These are phyloP conservation scores for Rhizomys pruinosus DNA, from an alignment of 2,113 vertebrate species.

Conservation along the genomic window DNA sequence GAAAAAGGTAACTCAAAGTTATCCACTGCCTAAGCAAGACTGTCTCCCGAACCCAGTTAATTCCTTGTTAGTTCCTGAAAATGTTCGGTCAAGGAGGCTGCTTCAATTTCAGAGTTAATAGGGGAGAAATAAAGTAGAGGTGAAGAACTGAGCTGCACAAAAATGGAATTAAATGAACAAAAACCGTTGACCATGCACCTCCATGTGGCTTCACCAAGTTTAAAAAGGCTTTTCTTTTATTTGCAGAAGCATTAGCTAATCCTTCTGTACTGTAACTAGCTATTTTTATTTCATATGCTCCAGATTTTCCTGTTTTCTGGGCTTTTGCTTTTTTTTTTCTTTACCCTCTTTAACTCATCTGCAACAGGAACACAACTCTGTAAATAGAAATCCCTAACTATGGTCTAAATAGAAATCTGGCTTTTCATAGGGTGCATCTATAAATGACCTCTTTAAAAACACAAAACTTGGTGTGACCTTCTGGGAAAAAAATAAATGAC, in stretches of 20 bases:
- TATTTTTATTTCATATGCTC: constrained; percentile 72
- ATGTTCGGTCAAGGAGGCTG: not conserved
- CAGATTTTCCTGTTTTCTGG: constrained; percentile 57
- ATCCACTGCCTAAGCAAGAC: not conserved
- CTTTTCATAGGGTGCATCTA: not conserved
- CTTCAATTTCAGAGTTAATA: not conserved
- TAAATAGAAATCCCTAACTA: constrained; percentile 7
- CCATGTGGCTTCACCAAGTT: constrained; percentile 1
- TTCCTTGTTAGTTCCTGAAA: not conserved
- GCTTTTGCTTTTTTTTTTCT: constrained; percentile 24
- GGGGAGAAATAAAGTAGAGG: not conserved
- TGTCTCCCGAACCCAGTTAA: not conserved
- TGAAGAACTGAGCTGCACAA: not conserved
- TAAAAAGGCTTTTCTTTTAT: constrained; percentile 57
- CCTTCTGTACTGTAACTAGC: constrained; percentile 53
- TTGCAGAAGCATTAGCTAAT: constrained; percentile 68
- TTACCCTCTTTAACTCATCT: constrained; percentile 30
- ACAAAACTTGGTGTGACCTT: not conserved
- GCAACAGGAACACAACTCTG: constrained; percentile 12
- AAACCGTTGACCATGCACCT: not conserved
- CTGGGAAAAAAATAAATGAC: not conserved
- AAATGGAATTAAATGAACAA: not conserved
- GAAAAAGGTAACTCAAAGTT: not conserved
- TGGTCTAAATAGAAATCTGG: constrained; percentile 8
- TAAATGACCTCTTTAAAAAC: not conserved